phyloP scores from a whole-genome alignment of 2,797 vertebrate species.

The Hemitrygon akajei region DNA sequence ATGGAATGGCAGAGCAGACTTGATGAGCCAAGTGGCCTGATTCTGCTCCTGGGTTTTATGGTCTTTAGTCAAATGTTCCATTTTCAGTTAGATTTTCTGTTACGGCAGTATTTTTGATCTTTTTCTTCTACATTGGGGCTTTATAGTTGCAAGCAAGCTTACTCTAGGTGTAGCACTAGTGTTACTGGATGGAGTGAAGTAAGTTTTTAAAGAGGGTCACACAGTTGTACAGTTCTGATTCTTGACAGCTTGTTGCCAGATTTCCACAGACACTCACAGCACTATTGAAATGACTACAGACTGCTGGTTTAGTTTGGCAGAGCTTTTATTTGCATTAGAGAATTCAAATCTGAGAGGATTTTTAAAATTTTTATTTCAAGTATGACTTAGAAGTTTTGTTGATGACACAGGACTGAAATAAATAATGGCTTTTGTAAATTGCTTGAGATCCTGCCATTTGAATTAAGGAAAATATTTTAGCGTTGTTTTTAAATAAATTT shows the following conservation, averaged over 20 bases:
- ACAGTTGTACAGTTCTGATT: neutral
- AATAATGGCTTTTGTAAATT: neutral
- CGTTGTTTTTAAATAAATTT: too few species aligned
- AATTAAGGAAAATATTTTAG: too few species aligned
- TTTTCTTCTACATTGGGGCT: neutral
- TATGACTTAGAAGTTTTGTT: neutral
- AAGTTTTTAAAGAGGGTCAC: neutral
- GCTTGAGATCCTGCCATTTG: neutral
- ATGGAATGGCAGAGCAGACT: too few species aligned
- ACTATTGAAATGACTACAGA: neutral
- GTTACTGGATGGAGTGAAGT: neutral
- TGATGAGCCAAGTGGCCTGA: too few species aligned
- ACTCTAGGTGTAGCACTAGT: neutral
- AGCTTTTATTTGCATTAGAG: neutral
- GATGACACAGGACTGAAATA: neutral
- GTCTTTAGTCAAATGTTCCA: neutral
- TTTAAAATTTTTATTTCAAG: neutral
- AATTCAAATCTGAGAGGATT: neutral
- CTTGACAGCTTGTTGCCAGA: neutral
- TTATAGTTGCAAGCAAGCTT: neutral
- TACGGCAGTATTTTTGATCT: neutral
- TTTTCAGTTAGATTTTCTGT: neutral
- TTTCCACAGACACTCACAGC: neutral
- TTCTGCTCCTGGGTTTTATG: too few species aligned
- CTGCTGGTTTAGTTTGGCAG: neutral